Conservation (phyloP, 2,797 vertebrate genomes). For the Mormyrops boulengeri region DNA sequence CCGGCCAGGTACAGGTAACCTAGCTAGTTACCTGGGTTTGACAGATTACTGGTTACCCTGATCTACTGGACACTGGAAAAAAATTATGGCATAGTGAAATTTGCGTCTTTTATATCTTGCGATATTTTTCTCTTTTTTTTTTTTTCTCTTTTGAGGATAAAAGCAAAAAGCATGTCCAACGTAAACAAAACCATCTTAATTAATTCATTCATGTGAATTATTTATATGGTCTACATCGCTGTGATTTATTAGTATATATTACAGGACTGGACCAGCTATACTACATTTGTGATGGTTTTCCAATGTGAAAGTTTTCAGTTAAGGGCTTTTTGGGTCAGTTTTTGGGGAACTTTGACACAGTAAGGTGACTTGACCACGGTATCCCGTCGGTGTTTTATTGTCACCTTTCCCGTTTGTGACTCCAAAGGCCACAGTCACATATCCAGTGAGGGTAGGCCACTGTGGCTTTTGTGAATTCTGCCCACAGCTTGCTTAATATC, state of each 20-base stretch:
- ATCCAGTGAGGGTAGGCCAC: neutral
- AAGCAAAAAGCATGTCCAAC: neutral
- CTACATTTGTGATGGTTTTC: neutral
- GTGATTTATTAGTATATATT: conserved; percentile 9
- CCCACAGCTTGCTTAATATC: neutral
- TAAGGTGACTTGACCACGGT: neutral
- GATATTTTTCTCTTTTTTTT: neutral
- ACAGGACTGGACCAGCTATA: neutral
- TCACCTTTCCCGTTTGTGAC: neutral
- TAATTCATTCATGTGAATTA: neutral
- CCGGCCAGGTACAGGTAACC: conserved; percentile 5
- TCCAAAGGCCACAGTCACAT: neutral
- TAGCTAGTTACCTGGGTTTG: neutral
- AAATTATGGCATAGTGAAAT: neutral
- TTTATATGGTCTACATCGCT: neutral
- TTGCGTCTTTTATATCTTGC: neutral
- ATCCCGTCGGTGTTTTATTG: neutral
- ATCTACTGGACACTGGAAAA: neutral
- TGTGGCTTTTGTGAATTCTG: neutral
- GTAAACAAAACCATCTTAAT: conserved; percentile 5
- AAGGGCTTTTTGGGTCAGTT: neutral
- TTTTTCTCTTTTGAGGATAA: neutral
- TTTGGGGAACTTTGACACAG: neutral
- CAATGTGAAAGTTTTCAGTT: neutral
- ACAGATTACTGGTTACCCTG: neutral